Conservation (phyloP, 2,113 vertebrate species). For the Sterna hirundo region DNA sequence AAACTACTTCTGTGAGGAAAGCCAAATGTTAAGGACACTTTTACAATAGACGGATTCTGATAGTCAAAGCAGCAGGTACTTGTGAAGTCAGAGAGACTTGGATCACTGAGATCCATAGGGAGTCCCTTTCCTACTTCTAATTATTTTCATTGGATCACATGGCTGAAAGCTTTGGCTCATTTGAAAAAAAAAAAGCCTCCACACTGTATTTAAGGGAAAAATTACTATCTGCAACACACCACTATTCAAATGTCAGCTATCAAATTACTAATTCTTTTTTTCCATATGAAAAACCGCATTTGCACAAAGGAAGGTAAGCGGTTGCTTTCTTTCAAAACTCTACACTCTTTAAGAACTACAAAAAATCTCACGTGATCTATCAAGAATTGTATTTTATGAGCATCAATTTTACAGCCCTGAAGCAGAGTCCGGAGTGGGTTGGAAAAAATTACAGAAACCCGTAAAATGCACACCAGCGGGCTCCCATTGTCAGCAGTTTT, state of each 20-base stretch:
- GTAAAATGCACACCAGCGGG: background rate
- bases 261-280: constrained; percentile 16
- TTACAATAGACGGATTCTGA: background rate
- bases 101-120: background rate
- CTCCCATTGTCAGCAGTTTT: background rate
- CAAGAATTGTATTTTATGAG: background rate
- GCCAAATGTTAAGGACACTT: background rate
- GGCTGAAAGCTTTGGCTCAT: background rate
- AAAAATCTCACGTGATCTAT: background rate
- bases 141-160: background rate
- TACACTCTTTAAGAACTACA: background rate
- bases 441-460: background rate
- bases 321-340: background rate
- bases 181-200: background rate
- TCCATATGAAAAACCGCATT: background rate
- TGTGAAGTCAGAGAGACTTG: background rate
- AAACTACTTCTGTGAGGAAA: background rate
- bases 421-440: background rate
- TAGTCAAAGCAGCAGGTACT: background rate
- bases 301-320: background rate
- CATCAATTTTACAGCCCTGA: background rate
- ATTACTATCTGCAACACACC: background rate
- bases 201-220: background rate
- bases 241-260: background rate
- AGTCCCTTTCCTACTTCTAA: background rate